phyloP scores from a whole-genome alignment of 2,113 vertebrate species.

The Podiceps cristatus region DNA sequence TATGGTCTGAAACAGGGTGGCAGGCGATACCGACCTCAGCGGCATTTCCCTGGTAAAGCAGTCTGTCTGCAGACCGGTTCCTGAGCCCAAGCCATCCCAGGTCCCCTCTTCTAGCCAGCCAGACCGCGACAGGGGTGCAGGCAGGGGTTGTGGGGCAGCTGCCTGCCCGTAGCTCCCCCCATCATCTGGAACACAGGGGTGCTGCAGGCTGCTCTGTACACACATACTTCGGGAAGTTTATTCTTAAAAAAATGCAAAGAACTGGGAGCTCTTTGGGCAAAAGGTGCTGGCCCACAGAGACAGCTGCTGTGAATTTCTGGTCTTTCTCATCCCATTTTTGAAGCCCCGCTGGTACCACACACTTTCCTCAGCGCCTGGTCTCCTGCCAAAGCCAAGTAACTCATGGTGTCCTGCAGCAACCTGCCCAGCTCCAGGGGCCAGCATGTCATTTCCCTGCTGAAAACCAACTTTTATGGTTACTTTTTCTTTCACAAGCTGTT shows the following conservation, averaged over 20 bases:
- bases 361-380: background rate
- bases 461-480: background rate
- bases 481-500: background rate
- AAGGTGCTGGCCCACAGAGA: background rate
- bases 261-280: background rate
- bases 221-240: rapidly evolving
- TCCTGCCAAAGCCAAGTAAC: background rate
- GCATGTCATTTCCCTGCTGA: background rate
- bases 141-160: background rate
- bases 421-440: background rate
- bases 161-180: background rate
- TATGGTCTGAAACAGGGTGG: background rate
- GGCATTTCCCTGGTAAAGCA: background rate
- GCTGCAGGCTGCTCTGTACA: background rate
- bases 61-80: background rate
- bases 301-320: background rate
- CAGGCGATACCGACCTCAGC: background rate
- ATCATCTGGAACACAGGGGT: background rate
- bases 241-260: background rate
- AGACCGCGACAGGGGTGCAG: rapidly evolving
- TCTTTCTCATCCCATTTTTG: background rate
- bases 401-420: background rate
- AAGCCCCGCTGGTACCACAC: background rate
- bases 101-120: background rate
- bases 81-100: background rate